A percentile compares a stretch with the other conserved stretches of the same genome.
Conservation (phyloP, 2,113 vertebrate genomes). For the Tychaedon coryphoeus region DNA sequence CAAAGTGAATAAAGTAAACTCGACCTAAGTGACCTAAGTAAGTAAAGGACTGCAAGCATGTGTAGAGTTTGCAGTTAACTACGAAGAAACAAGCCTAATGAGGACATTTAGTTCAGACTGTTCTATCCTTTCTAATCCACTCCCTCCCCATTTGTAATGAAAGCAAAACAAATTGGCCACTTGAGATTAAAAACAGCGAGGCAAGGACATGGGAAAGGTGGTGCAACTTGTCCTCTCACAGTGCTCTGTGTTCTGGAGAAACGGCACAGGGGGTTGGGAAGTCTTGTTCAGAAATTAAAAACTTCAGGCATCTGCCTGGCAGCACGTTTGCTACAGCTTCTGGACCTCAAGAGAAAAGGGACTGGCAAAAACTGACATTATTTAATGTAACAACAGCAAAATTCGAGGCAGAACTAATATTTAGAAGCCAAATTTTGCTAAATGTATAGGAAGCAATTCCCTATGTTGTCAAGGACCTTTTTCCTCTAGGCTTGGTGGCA, state of each 20-base stretch:
- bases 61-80: not conserved
- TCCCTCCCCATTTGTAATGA: not conserved
- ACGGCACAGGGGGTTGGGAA: not conserved
- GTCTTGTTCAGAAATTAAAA: not conserved
- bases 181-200: constrained; percentile 16
- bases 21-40: not conserved
- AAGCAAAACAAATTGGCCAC: constrained; percentile 28
- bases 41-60: not conserved
- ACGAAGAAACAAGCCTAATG: constrained; percentile 6
- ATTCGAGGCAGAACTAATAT: not conserved
- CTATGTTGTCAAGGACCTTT: not conserved
- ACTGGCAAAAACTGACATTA: not conserved
- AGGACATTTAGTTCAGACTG: constrained; percentile 40
- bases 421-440: not conserved
- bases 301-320: not conserved
- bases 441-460: not conserved
- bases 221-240: not conserved
- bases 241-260: not conserved
- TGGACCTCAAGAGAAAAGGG: not conserved
- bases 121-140: not conserved
- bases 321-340: not conserved
- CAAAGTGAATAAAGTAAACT: too few relatives aligned
- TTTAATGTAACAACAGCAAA: not conserved
- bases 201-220: constrained; percentile 42
- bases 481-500: not conserved